Evolutionary conservation across 2,888 invertebrate genomes (phyloP).

Genomic region (Minunthozetes semirufus): DNA sequence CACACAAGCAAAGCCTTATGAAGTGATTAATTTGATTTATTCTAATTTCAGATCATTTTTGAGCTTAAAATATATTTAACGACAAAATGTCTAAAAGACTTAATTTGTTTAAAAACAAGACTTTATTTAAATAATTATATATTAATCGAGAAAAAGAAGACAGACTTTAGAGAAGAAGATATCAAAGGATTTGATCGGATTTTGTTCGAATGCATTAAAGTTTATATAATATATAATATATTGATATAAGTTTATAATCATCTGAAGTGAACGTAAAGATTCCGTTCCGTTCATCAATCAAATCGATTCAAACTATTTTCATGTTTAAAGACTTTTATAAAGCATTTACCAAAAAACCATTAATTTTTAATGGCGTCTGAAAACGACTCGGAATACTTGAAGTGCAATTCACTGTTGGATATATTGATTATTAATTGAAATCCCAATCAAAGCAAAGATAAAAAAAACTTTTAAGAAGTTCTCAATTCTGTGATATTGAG

Average conservation of each 20-base stretch:
- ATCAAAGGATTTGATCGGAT: too few relatives aligned
- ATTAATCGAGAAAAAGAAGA: too few relatives aligned
- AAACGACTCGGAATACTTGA: slow-evolving; percentile 25
- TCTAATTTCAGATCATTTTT: slow-evolving; percentile 25
- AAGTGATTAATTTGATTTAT: background rate
- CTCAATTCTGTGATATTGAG: slow-evolving; percentile 27
- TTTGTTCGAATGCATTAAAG: too few relatives aligned
- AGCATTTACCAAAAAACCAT: slow-evolving; percentile 12
- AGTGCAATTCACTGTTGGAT: slow-evolving; percentile 28
- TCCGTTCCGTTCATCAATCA: slow-evolving; percentile 17
- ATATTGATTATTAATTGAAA: slow-evolving; percentile 23
- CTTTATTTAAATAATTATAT: too few relatives aligned
- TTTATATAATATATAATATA: slow-evolving; percentile 6
- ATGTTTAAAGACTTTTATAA: slow-evolving; percentile 21
- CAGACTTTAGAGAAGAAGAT: too few relatives aligned
- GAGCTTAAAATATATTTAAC: slow-evolving; percentile 20
- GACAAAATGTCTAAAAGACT: background rate
- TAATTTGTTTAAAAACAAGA: background rate
- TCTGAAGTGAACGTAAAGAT: slow-evolving; percentile 7
- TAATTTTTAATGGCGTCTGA: slow-evolving; percentile 12
- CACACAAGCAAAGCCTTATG: too few relatives aligned
- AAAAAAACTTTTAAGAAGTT: slow-evolving; percentile 3
- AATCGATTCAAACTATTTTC: slow-evolving; percentile 20
- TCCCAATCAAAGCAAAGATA: slow-evolving; percentile 26
- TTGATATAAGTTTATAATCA: slow-evolving; percentile 12